Evolutionary conservation across 1,140 invertebrate species (phyloP).

Genomic region (Caenorhabditis latens): DNA sequence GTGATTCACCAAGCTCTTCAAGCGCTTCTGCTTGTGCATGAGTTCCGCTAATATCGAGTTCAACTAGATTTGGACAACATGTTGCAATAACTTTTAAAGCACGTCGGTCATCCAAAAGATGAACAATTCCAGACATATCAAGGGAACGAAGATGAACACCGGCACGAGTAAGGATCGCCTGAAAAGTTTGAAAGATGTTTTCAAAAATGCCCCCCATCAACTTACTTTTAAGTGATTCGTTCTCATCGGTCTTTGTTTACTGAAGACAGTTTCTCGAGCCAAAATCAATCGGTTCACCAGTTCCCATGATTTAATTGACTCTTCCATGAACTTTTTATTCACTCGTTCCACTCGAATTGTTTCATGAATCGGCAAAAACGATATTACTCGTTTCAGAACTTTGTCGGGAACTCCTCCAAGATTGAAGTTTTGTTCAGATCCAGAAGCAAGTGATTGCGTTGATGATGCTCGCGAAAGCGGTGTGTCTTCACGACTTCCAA

Average conservation of each 20-base stretch:
- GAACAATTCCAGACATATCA: constrained; percentile 70
- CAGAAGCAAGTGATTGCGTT: constrained; percentile 56
- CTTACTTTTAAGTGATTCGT: constrained; percentile 66
- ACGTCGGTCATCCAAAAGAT: constrained; percentile 74
- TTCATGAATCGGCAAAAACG: constrained; percentile 69
- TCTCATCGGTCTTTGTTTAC: constrained; percentile 69
- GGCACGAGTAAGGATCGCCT: constrained; percentile 70
- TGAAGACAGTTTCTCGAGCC: constrained; percentile 67
- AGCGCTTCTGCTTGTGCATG: constrained; percentile 44
- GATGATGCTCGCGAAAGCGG: constrained; percentile 56
- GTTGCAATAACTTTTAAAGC: constrained; percentile 70
- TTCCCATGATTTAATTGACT: constrained; percentile 74
- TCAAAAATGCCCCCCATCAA: background rate
- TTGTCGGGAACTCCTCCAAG: constrained; percentile 64
- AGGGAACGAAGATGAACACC: constrained; percentile 69
- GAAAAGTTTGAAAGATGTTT: constrained; percentile 34
- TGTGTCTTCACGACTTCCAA: constrained; percentile 49
- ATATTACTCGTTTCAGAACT: constrained; percentile 70
- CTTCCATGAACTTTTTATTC: constrained; percentile 74
- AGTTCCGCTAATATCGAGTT: constrained; percentile 60
- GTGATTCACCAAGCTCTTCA: constrained; percentile 60
- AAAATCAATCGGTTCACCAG: constrained; percentile 63
- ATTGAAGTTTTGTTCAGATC: constrained; percentile 4
- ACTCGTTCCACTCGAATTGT: constrained; percentile 75
- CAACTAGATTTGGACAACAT: constrained; percentile 70